Evolutionary conservation across 2,113 vertebrate species (phyloP).

Genomic region (Prochilodus magdalenae): DNA sequence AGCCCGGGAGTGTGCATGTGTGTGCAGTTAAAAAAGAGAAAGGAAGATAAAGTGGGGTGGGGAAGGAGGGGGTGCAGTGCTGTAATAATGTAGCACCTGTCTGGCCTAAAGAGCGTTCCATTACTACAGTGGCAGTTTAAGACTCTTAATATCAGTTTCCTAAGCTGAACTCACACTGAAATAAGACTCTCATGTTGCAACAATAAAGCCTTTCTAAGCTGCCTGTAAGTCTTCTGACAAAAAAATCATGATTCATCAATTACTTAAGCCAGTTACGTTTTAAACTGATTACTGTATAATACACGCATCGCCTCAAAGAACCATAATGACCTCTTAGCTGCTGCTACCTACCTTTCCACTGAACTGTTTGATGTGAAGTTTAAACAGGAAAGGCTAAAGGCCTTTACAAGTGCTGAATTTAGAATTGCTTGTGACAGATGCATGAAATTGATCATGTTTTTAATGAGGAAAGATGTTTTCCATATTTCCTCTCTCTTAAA

Average conservation of each 20-base stretch:
- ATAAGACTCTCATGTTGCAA: constrained; percentile 46
- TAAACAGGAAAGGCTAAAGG: neutral
- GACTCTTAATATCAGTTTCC: constrained; percentile 68
- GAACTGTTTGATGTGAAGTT: neutral
- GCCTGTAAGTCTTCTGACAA: neutral
- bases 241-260: neutral
- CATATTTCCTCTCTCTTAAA: constrained; percentile 56
- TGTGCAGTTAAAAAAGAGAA: constrained; percentile 43
- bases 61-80: neutral
- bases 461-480: constrained; percentile 4
- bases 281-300: constrained; percentile 2
- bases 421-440: neutral
- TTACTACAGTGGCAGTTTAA: constrained; percentile 65
- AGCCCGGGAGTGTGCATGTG: constrained; percentile 21
- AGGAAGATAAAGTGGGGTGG: neutral
- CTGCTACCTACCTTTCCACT: neutral
- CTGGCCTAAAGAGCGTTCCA: constrained; percentile 56
- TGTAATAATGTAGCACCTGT: constrained; percentile 35
- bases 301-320: neutral
- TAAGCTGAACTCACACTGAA: constrained; percentile 57
- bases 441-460: neutral
- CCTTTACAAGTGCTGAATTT: neutral
- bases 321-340: neutral
- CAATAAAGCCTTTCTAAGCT: neutral
- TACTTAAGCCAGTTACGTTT: neutral